Conservation (phyloP, 2,113 vertebrate genomes). For the Prinia subflava region DNA sequence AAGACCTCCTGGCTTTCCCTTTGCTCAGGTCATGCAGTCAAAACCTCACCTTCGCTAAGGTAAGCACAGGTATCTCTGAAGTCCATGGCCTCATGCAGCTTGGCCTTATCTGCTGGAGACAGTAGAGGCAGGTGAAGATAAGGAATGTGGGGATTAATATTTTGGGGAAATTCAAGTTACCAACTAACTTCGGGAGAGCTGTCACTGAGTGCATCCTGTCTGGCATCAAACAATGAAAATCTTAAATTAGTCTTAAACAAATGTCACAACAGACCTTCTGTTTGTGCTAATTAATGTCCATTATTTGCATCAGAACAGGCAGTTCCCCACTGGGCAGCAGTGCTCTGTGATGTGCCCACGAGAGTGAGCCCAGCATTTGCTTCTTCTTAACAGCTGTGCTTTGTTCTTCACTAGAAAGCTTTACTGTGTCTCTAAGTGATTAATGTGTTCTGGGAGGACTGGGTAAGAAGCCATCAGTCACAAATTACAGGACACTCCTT, state of each 20-base stretch:
- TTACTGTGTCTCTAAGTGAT: not conserved
- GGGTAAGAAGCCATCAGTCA: not conserved
- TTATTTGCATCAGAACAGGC: not conserved
- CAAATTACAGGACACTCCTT: not conserved
- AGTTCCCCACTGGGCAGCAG: not conserved
- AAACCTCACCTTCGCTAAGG: not conserved
- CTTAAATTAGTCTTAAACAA: not conserved
- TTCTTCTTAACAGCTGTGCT: not conserved
- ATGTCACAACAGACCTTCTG: not conserved
- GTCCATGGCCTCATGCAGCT: not conserved
- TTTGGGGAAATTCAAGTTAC: not conserved
- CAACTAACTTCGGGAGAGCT: not conserved
- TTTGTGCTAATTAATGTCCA: not conserved
- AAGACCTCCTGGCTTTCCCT: not conserved
- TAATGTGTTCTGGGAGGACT: not conserved
- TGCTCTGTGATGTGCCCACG: not conserved
- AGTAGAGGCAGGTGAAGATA: not conserved
- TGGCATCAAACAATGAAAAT: not conserved
- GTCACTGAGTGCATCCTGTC: not conserved
- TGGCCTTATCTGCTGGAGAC: not conserved
- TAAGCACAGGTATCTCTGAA: not conserved
- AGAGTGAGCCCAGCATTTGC: not conserved
- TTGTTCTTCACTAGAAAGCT: constrained; percentile 15
- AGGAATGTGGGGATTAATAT: not conserved
- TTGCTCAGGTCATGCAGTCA: not conserved